Evolutionary conservation across 1,140 invertebrate species (phyloP).

Genomic region (Trissolcus basalis): DNA sequence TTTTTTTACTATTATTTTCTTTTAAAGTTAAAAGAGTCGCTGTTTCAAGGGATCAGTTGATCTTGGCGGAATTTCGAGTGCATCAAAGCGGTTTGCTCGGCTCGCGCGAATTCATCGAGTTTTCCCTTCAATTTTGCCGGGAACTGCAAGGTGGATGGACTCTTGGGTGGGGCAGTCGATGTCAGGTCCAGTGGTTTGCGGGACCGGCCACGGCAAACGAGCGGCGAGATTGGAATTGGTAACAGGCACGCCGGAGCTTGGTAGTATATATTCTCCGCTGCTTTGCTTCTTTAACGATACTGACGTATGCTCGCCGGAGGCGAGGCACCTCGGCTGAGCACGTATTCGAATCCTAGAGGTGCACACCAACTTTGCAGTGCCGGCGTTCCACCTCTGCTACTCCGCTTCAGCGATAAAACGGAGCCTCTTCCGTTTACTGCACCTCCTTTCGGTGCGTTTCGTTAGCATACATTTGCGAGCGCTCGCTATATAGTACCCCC

Average conservation of each 20-base stretch:
- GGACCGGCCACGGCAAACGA: conserved; percentile 60
- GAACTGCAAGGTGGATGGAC: conserved; percentile 42
- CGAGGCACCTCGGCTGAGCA: conserved; percentile 57
- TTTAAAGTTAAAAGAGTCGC: too few relatives aligned
- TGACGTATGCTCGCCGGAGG: conserved; percentile 63
- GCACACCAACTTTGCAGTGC: conserved; percentile 65
- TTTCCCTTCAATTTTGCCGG: conserved; percentile 15
- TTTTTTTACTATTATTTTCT: too few relatives aligned
- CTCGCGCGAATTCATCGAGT: conserved; percentile 20
- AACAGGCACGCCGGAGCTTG: conserved; percentile 71
- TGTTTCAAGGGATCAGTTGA: too few relatives aligned
- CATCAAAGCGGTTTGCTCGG: conserved; percentile 10
- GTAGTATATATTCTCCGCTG: conserved; percentile 58
- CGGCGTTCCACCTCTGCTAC: conserved; percentile 26
- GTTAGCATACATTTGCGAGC: conserved; percentile 54
- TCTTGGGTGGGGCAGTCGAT: conserved; percentile 41
- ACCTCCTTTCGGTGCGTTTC: conserved; percentile 44
- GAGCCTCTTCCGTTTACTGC: conserved; percentile 55
- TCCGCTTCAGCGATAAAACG: conserved; percentile 44
- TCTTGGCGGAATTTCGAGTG: conserved; percentile 22
- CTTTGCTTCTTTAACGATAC: conserved; percentile 61
- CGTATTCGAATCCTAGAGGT: conserved; percentile 49
- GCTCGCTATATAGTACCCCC: conserved; percentile 22
- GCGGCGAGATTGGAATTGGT: conserved; percentile 66
- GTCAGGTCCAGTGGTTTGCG: conserved; percentile 53